These are phyloP conservation scores for Mormyrops boulengeri DNA, from an alignment of 2,797 vertebrate species.

Conservation along the genomic window DNA sequence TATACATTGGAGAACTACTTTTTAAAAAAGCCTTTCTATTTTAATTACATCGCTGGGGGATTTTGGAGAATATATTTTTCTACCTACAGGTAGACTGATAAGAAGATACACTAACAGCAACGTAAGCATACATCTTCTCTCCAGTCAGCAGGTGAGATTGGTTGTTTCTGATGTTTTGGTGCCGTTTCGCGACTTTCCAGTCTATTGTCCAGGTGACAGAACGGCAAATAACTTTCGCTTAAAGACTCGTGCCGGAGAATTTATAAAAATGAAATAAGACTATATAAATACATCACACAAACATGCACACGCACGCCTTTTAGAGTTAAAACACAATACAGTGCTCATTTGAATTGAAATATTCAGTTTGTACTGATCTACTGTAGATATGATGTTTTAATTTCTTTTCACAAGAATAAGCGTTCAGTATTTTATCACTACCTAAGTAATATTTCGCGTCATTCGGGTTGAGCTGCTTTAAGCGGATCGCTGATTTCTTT, in stretches of 20 bases:
- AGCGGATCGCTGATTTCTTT: not conserved
- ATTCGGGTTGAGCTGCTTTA: not conserved
- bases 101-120: not conserved
- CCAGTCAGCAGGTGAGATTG: not conserved
- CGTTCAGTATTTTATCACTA: not conserved
- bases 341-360: not conserved
- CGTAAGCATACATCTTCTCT: not conserved
- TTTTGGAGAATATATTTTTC: not conserved
- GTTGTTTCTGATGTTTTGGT: not conserved
- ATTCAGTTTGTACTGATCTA: not conserved
- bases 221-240: not conserved
- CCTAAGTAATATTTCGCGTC: not conserved
- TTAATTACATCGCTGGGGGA: not conserved
- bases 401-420: not conserved
- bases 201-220: not conserved
- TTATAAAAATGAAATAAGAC: not conserved
- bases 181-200: not conserved
- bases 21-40: not conserved
- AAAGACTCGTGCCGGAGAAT: not conserved
- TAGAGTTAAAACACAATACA: not conserved
- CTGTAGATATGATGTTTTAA: not conserved
- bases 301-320: not conserved
- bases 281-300: not conserved
- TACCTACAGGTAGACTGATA: not conserved
- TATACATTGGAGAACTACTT: not conserved